Conservation (phyloP, 2,113 vertebrate species). For the Mobula birostris region DNA sequence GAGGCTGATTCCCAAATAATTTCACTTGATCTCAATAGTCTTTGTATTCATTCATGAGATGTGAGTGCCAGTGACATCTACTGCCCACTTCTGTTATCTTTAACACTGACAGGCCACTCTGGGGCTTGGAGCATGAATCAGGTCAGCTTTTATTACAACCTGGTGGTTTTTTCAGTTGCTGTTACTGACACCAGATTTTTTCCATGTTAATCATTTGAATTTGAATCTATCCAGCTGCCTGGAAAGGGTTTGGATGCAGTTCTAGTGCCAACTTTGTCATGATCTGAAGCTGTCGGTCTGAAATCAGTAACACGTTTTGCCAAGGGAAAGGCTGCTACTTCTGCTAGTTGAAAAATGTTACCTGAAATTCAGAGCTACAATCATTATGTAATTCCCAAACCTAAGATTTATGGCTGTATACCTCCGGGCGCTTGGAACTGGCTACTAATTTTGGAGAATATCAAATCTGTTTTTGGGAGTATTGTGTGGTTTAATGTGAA, state of each 20-base stretch:
- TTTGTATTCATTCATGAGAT: no score
- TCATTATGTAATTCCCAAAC: neutral
- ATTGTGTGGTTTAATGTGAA: neutral
- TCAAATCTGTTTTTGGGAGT: neutral
- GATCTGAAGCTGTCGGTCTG: neutral
- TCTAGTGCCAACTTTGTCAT: neutral
- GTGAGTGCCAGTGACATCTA: no score
- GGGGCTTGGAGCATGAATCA: no score
- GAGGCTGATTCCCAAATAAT: neutral
- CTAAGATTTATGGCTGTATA: neutral
- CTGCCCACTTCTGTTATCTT: no score
- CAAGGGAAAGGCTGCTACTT: neutral
- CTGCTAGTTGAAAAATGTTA: neutral
- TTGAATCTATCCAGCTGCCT: no score
- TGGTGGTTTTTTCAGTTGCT: no score
- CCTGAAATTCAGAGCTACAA: neutral
- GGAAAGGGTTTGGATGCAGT: neutral
- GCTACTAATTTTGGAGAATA: neutral
- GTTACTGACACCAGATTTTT: no score
- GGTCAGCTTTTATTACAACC: no score
- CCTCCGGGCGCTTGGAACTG: neutral
- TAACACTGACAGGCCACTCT: no score
- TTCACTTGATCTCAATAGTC: neutral
- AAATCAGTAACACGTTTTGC: neutral
- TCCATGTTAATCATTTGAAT: no score